Evolutionary conservation across 1,140 invertebrate genomes (phyloP), one percentile per base, ranked within the genome.

Genomic region (Hypothenemus hampei): DNA sequence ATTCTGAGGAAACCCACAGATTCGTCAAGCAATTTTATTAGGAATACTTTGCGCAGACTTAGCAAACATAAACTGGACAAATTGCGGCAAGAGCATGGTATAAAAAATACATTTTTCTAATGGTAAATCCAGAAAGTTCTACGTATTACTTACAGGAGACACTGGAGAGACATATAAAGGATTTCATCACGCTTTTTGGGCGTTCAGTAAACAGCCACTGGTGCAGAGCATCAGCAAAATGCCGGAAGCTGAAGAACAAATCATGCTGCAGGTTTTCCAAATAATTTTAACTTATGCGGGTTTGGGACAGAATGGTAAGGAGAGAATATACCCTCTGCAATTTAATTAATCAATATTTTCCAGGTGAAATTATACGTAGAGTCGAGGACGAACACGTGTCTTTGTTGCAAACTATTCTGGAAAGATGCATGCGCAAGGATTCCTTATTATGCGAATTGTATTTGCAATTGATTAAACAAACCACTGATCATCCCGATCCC

Each of bases 401-500:
- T 51, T 78, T 95, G 3, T 85, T 95, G 23, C 93, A 97, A 73
- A 83, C 81, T 0, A 82, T 97, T 43, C 81, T 97, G 73, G 91
- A 94, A 61, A 82, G 88, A 52, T 93, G 91, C 60, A 87, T 96
- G 86, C 78, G 87, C 51, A 91, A 89, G 60, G 92, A 96, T 66
- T 80, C 83, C 31, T 72, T 97, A 13, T 76, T 95, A 11, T 91
- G 90, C 61, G 94, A 98, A 74, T 75, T 96, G 36, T 97, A 93
- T 70, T 78, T 97, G 29, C 93, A 97, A 67, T 77, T 97, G 4
- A 91, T 97, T 39, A 97, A 93, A 73, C 77, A 79, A 77, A 97
- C 93, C 0, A 96, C 93, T 0, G 93, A 96, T 64, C 86, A 90
- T 75, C 82, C 87, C 11, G 93, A 96, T 77, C 90, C 91, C 0